Conservation (phyloP, 2,797 vertebrate genomes). For the Leucoraja ocellata region DNA sequence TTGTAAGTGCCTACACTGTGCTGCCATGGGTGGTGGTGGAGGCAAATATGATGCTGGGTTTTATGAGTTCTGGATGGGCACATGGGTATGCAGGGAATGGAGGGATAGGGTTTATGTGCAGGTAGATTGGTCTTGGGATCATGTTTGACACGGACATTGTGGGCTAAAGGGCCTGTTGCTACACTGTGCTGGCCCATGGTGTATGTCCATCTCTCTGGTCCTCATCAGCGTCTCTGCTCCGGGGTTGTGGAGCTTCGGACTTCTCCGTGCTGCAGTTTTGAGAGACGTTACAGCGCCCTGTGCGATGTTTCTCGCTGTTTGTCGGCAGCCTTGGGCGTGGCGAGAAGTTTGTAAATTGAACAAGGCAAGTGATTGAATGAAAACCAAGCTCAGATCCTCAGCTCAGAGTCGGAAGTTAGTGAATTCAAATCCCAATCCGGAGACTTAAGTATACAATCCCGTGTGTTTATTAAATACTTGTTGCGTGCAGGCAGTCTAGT, state of each 20-base stretch:
- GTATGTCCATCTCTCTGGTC: neutral
- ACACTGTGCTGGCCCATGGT: too few relatives aligned
- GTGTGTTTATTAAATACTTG: neutral
- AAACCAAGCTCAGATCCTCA: neutral
- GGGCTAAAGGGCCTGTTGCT: too few relatives aligned
- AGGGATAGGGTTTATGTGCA: too few relatives aligned
- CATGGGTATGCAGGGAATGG: too few relatives aligned
- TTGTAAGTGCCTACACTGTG: too few relatives aligned
- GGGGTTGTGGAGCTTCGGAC: neutral
- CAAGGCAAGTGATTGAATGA: neutral
- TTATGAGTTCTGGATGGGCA: too few relatives aligned
- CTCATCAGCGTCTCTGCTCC: neutral
- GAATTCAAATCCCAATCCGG: neutral
- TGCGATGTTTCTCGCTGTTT: neutral
- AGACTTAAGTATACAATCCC: neutral
- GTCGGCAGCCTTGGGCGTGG: neutral
- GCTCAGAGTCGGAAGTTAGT: neutral
- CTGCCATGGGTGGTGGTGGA: too few relatives aligned
- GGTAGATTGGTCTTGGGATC: too few relatives aligned
- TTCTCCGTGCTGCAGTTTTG: neutral
- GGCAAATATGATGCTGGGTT: too few relatives aligned
- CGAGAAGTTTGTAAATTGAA: neutral
- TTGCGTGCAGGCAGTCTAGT: neutral
- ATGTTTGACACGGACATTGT: too few relatives aligned
- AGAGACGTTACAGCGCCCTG: neutral